phyloP scores from a whole-genome alignment of 2,113 vertebrate genomes.

The Cygnus buccinator region DNA sequence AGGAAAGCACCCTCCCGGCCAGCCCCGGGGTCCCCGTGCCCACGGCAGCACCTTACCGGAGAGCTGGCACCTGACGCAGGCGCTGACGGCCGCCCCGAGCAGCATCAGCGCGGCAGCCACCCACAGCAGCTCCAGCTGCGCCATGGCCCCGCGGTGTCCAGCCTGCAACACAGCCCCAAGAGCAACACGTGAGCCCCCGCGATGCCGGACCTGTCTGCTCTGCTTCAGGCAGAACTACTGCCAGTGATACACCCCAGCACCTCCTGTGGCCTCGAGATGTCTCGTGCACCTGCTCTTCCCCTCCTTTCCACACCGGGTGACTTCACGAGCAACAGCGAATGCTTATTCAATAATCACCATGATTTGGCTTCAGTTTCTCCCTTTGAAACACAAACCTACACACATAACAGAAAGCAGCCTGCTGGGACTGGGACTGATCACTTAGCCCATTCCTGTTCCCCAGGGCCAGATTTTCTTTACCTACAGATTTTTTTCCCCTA shows the following conservation, averaged over 20 bases:
- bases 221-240: neutral
- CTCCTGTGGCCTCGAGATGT: neutral
- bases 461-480: neutral
- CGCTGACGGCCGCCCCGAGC: slow-evolving; percentile 16
- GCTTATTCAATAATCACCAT: neutral
- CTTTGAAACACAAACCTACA: neutral
- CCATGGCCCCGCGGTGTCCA: slow-evolving; percentile 16
- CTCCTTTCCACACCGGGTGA: neutral
- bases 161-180: neutral
- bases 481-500: neutral
- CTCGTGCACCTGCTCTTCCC: neutral
- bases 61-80: slow-evolving; percentile 69
- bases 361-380: neutral
- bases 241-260: neutral
- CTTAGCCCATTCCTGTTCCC: neutral
- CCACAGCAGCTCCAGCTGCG: slow-evolving; percentile 64
- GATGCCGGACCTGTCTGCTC: accelerated
- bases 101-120: slow-evolving; percentile 30
- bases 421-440: neutral
- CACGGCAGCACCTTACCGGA: slow-evolving; percentile 28
- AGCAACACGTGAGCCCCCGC: neutral
- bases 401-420: neutral
- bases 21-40: neutral
- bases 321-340: neutral
- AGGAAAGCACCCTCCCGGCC: accelerated